A percentile compares a stretch with the other conserved stretches of the same genome.
phyloP scores from a whole-genome alignment of 2,797 vertebrate species.

The Nasua narica region DNA sequence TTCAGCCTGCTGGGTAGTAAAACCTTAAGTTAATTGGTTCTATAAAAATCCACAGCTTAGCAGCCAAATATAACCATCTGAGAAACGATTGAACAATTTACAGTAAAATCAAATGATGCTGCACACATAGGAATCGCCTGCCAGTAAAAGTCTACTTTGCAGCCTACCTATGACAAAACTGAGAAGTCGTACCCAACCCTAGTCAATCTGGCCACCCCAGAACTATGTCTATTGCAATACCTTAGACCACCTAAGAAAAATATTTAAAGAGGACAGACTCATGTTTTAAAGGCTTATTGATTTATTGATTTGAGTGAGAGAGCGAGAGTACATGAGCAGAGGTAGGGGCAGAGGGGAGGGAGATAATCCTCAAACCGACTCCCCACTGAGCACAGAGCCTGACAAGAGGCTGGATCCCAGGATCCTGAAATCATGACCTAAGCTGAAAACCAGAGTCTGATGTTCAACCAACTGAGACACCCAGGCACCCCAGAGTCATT shows the following conservation, averaged over 20 bases:
- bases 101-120: not conserved
- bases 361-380: not conserved
- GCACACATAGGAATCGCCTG: not conserved
- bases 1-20: slow-evolving; percentile 45
- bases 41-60: slow-evolving; percentile 60
- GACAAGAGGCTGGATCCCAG: not conserved
- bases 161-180: not conserved
- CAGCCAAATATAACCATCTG: slow-evolving; percentile 45
- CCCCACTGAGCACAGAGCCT: not conserved
- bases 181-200: not conserved
- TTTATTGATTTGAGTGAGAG: not conserved
- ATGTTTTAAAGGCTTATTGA: not conserved
- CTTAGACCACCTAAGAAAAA: not conserved
- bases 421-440: not conserved
- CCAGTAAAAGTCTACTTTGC: not conserved
- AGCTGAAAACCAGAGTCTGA: not conserved
- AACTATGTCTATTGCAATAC: not conserved
- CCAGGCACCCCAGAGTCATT: not conserved
- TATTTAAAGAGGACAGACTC: not conserved
- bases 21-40: slow-evolving; percentile 62
- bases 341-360: not conserved
- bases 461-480: not conserved
- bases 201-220: not conserved
- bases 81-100: slow-evolving; percentile 43
- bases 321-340: not conserved